These are phyloP conservation scores for Drosophila melanogaster DNA, from an alignment of 1,140 invertebrate genomes.

Conservation along the genomic window DNA sequence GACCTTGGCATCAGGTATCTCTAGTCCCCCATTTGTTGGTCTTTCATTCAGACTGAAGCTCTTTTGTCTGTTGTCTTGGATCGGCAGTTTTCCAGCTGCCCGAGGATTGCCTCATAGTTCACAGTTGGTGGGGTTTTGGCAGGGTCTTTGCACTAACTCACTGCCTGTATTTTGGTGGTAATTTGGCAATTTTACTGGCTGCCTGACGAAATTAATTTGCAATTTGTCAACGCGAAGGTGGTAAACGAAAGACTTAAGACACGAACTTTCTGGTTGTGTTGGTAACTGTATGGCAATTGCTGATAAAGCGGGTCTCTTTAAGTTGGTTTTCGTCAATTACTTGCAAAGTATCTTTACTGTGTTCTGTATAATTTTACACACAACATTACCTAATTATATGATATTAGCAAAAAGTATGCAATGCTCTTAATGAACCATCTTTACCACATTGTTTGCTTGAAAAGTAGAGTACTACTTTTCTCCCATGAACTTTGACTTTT, in stretches of 20 bases:
- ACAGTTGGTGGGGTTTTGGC: constrained; percentile 25
- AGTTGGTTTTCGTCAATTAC: not conserved
- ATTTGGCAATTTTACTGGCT: constrained; percentile 41
- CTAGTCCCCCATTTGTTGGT: not conserved
- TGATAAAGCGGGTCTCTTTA: not conserved
- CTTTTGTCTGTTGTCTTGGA: constrained; percentile 8
- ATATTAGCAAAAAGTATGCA: not conserved
- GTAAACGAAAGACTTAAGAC: constrained; percentile 53
- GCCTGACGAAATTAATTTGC: constrained; percentile 49
- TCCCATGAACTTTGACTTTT: not conserved
- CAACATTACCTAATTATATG: constrained; percentile 7
- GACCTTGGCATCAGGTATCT: constrained; percentile 2
- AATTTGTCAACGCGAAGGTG: constrained; percentile 17
- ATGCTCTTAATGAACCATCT: not conserved
- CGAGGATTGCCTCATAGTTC: constrained; percentile 30
- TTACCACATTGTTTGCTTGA: constrained; percentile 2
- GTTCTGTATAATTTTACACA: constrained; percentile 12
- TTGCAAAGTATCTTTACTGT: not conserved
- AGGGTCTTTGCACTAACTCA: not conserved
- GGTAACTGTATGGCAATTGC: constrained; percentile 12
- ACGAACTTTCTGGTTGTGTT: constrained; percentile 40
- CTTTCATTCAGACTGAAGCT: not conserved
- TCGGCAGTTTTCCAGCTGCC: constrained; percentile 33
- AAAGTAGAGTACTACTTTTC: no score
- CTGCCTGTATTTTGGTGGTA: constrained; percentile 36